Conservation (phyloP, 2,888 invertebrate species). For the Chalcis sispes region DNA sequence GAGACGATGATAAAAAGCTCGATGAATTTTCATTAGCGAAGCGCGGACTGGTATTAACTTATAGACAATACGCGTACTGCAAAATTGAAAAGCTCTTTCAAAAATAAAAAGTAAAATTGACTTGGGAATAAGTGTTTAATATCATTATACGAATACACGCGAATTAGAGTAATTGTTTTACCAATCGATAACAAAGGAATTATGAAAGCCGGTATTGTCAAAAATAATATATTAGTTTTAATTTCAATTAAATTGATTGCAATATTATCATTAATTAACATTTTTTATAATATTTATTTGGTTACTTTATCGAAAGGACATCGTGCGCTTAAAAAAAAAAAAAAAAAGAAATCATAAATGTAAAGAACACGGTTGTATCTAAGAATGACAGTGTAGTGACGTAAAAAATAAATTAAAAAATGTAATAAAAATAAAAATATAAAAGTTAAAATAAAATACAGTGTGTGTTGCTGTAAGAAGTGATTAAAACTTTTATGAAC, state of each 20-base stretch:
- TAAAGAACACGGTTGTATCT: neutral
- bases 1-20: constrained; percentile 12
- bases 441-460: constrained; percentile 17
- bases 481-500: constrained; percentile 42
- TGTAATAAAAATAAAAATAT: constrained; percentile 27
- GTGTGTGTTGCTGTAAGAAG: constrained; percentile 20
- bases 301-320: too few species aligned
- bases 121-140: too few species aligned
- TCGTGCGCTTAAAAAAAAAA: too few species aligned
- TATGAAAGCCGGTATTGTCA: neutral
- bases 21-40: constrained; percentile 1
- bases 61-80: neutral
- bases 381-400: neutral
- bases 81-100: neutral
- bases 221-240: neutral
- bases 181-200: too few species aligned
- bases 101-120: too few species aligned
- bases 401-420: constrained; percentile 33
- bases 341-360: neutral
- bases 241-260: neutral
- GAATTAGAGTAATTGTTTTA: too few species aligned
- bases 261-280: too few species aligned
- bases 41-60: neutral
- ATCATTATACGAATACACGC: too few species aligned
- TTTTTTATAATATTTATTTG: too few species aligned